Evolutionary conservation across 37 sponge, comb jelly and placozoan species (phyloP), one percentile per base, ranked within the genome.

Genomic region (Beroe forskalii): DNA sequence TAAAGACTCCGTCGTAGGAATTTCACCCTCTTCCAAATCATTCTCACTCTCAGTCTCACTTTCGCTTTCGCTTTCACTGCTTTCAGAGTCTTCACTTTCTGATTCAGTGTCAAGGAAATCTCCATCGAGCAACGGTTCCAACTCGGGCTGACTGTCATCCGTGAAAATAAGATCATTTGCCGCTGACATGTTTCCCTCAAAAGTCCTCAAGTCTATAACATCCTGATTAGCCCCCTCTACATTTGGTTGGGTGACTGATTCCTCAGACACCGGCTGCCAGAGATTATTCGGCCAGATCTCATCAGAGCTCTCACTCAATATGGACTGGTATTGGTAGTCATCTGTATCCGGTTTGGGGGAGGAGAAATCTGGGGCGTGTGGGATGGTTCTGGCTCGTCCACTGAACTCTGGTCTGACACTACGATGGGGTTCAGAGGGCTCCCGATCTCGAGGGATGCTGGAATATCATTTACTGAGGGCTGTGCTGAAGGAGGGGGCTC

Each of bases 301-400:
- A 1, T 69, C 72, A 4, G 72, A 69, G 19, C 72, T 69, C 19
- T 69, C 72, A 69, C 72, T 69, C 33, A 35, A 14, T 20, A 36
- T 35, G 12, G 72, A 69, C 72, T 35, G 37, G 55, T 48, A 48
- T 48, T 48, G 55, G 55, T 17, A 17, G 12, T 48, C 55, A 6
- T 48, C 55, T 12, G 12, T 12, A 12, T 48, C 55, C 55, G 12
- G n/a, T n/a, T n/a, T 48, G 55, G 55, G 55, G 55, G 55, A 17
- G 55, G 55, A 69, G 38, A 63, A 23, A 63, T 30, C n/a, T 63
- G 23, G 20, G 66, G 66, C 4, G 66, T 24, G 9, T 24, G 20
- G 14, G 28, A 17, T 33, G 72, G 72, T 48, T 48, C 55, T 12
- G 39, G 72, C 38, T 32, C 17, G 4, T 69, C 38, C 14, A 33